Percentiles rank a stretch among this genome's conserved stretches.
Evolutionary conservation across 1,140 invertebrate genomes (phyloP).

Genomic region (Lasaia peninsularis): DNA sequence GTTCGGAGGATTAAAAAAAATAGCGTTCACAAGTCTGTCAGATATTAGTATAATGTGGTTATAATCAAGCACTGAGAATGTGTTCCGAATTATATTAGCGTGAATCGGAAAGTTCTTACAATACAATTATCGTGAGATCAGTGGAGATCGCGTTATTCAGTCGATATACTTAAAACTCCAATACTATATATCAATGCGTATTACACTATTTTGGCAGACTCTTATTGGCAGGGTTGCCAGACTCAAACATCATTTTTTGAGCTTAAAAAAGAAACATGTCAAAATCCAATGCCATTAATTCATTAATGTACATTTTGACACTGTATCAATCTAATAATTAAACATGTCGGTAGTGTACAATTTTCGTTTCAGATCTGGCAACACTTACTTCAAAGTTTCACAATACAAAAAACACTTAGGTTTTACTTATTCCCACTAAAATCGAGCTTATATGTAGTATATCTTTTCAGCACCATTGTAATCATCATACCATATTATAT

Average conservation of each 20-base stretch:
- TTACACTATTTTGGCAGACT: slow-evolving; percentile 5
- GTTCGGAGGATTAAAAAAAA: too few relatives aligned
- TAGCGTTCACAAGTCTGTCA: too few relatives aligned
- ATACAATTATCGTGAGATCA: slow-evolving; percentile 62
- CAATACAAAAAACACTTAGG: background rate
- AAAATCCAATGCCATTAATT: too few relatives aligned
- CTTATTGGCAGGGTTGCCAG: background rate
- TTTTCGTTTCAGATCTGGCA: background rate
- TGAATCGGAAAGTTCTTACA: slow-evolving; percentile 18
- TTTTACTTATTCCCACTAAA: background rate
- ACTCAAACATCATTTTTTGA: background rate
- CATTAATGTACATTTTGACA: too few relatives aligned
- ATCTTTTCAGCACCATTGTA: background rate
- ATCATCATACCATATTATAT: background rate
- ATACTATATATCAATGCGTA: slow-evolving; percentile 1
- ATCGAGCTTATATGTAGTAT: background rate
- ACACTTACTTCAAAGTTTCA: background rate
- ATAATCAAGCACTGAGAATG: background rate
- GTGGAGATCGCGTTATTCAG: slow-evolving; percentile 61
- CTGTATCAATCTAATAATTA: too few relatives aligned
- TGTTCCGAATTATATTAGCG: slow-evolving; percentile 13
- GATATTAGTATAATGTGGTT: background rate
- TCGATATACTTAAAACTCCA: slow-evolving; percentile 24
- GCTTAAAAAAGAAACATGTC: too few relatives aligned
- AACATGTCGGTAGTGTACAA: too few relatives aligned